Conservation (phyloP, 2,797 vertebrate species). For the Argentina silus region DNA sequence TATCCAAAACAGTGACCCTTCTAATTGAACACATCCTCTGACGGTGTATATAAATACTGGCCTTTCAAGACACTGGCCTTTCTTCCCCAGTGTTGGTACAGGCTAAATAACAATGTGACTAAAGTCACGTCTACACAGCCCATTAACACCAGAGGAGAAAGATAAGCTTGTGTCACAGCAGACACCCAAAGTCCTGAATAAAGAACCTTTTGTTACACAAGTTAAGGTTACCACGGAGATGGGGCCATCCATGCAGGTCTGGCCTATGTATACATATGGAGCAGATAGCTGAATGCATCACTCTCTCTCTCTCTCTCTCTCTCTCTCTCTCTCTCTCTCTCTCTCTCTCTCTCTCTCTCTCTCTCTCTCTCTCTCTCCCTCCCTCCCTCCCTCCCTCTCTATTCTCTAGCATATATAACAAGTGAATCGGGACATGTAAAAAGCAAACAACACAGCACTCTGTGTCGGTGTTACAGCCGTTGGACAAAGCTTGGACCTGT, state of each 20-base stretch:
- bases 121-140: slow-evolving; percentile 75
- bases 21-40: slow-evolving; percentile 16
- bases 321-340: slow-evolving; percentile 6
- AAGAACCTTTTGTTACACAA: slow-evolving; percentile 69
- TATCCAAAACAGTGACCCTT: slow-evolving; percentile 6
- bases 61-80: slow-evolving; percentile 52
- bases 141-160: slow-evolving; percentile 70
- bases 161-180: slow-evolving; percentile 69
- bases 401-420: background rate
- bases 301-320: slow-evolving; percentile 26
- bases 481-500: background rate
- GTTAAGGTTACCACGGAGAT: slow-evolving; percentile 43
- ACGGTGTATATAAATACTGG: slow-evolving; percentile 27
- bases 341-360: slow-evolving; percentile 6
- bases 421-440: slow-evolving; percentile 1
- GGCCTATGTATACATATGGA: slow-evolving; percentile 31
- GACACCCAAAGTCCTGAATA: slow-evolving; percentile 60
- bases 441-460: background rate
- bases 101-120: slow-evolving; percentile 37
- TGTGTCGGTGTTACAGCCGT: background rate
- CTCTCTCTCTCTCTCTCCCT: slow-evolving; percentile 10
- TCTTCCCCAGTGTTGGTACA: slow-evolving; percentile 67
- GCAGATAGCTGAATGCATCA: slow-evolving; percentile 25
- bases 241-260: slow-evolving; percentile 40
- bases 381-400: slow-evolving; percentile 9